Evolutionary conservation across 2,797 vertebrate species (phyloP), one percentile per base, ranked within the genome.

Genomic region (Acanthornis magna): DNA sequence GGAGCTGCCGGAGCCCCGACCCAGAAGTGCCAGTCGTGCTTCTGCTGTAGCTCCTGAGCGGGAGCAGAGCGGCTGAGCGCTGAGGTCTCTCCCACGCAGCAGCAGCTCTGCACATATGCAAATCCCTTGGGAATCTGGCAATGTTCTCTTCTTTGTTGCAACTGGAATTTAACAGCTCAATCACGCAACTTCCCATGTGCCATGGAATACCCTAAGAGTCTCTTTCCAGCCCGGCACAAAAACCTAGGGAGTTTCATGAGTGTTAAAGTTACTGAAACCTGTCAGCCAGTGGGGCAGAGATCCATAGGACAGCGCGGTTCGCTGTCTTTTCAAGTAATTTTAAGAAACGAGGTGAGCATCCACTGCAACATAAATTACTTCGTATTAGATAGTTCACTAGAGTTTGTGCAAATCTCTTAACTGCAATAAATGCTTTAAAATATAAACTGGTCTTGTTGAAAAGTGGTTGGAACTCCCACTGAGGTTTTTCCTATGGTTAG

Each of bases 191-290:
- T 21, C 42, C 66, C 18, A 0, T 5, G 26, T 1, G 2, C 25
- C 38, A 1, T 16, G 47, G 60, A 54, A n/a, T 11, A 13, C 29
- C 19, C 10, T 7, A 8, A 32, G 29, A 8, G 2, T 21, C n/a
- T 40, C 22, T 30, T 15, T 14, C 9, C 0, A 1, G 3, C 5
- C 0, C 1, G 16, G 15, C 4, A 5, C 11, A 26, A 61, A 53
- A 74, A 29, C 6, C 6, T n/a, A 9, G 22, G 13, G 30, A 25
- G 34, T 38, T 60, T 29, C 26, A 15, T 4, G 14, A 42, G 5
- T 26, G 10, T 30, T 71, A 20, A 45, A 80, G 42, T 30, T 7
- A 18, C 0, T 29, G 19, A 43, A 82, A 42, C 13, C 16, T 29
- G 38, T 17, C 8, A 3, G 25, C 25, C 30, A 1, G 12, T 7